Evolutionary conservation across 2,888 invertebrate species (phyloP).

Genomic region (Auanema freiburgensis): DNA sequence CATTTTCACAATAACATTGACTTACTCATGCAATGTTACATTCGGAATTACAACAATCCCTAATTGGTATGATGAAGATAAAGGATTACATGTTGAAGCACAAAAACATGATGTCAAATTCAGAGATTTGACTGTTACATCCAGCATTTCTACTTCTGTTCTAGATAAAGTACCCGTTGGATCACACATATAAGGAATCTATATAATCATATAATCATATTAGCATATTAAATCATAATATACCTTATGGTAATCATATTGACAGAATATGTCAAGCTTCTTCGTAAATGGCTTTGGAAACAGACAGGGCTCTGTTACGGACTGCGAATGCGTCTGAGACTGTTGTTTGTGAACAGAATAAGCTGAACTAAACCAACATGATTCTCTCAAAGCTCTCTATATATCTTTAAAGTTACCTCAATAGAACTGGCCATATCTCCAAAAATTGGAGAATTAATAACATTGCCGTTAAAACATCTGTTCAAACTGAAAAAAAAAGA

Average conservation of each 20-base stretch:
- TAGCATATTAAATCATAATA: neutral
- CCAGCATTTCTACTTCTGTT: slow-evolving; percentile 43
- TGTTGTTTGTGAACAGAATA: too few species aligned
- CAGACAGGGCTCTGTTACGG: slow-evolving; percentile 27
- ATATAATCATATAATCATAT: slow-evolving; percentile 1
- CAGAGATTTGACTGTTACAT: slow-evolving; percentile 29
- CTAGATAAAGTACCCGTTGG: slow-evolving; percentile 43
- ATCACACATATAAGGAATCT: slow-evolving; percentile 46
- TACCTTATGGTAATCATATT: slow-evolving; percentile 43
- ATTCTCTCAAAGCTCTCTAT: too few species aligned
- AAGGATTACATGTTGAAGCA: slow-evolving; percentile 10
- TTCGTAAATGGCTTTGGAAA: slow-evolving; percentile 36
- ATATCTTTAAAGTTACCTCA: too few species aligned
- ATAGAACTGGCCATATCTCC: too few species aligned
- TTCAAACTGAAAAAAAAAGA: too few species aligned
- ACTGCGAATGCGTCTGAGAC: too few species aligned
- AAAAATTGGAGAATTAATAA: too few species aligned
- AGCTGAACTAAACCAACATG: too few species aligned
- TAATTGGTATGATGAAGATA: slow-evolving; percentile 2
- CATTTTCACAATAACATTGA: neutral
- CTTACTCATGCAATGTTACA: slow-evolving; percentile 18
- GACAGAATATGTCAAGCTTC: slow-evolving; percentile 43
- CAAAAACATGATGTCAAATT: slow-evolving; percentile 49
- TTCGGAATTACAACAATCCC: slow-evolving; percentile 20
- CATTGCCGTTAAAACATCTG: too few species aligned